phyloP scores from a whole-genome alignment of 2,888 invertebrate genomes.

The Pristionchus arcanus region DNA sequence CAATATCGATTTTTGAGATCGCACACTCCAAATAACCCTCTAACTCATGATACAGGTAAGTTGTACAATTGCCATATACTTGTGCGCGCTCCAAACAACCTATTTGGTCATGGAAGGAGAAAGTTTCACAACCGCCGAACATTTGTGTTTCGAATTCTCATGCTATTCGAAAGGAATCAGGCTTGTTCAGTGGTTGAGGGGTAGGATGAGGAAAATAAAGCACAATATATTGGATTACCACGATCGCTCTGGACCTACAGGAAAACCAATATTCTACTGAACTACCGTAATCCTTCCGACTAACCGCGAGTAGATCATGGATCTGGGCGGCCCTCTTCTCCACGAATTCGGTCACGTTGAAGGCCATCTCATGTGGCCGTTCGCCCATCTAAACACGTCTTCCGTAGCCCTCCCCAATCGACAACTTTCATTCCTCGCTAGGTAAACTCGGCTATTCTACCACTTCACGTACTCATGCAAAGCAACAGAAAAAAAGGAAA shows the following conservation, averaged over 20 bases:
- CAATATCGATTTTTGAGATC: too few species aligned
- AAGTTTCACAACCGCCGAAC: too few species aligned
- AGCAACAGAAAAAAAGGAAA: not conserved
- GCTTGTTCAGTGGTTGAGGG: too few species aligned
- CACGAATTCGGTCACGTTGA: constrained; percentile 62
- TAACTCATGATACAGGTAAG: too few species aligned
- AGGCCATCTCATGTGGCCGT: constrained; percentile 20
- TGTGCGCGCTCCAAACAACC: too few species aligned
- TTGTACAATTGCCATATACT: too few species aligned
- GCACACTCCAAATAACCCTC: too few species aligned
- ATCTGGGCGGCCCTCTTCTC: constrained; percentile 62
- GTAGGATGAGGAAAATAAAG: too few species aligned
- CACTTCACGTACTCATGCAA: constrained; percentile 18
- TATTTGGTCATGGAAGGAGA: too few species aligned
- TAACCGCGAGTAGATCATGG: constrained; percentile 63
- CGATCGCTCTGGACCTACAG: not conserved
- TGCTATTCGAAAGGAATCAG: too few species aligned
- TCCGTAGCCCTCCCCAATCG: not conserved
- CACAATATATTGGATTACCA: not conserved
- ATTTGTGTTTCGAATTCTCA: too few species aligned
- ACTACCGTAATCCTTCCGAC: not conserved
- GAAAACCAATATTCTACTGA: not conserved
- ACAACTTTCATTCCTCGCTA: not conserved
- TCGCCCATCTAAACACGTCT: constrained; percentile 9
- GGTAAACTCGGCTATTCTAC: not conserved